A percentile compares a stretch with the other conserved stretches of the same genome.
phyloP scores from a whole-genome alignment of 2,113 vertebrate species.

The Craseonycteris thonglongyai region DNA sequence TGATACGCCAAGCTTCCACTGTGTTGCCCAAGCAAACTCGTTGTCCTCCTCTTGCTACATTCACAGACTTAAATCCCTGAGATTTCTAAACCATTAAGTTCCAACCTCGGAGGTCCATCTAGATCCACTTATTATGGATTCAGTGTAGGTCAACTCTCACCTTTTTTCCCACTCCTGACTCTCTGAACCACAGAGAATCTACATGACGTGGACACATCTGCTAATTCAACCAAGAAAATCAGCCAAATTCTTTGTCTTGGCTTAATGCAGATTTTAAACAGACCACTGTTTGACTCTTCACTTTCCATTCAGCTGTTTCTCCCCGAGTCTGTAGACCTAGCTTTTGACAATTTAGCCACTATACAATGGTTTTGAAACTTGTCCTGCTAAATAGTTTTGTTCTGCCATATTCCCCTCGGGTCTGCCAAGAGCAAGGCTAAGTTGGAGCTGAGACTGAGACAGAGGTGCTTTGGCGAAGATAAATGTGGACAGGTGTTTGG shows the following conservation, averaged over 20 bases:
- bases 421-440: neutral
- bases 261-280: neutral
- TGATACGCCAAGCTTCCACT: neutral
- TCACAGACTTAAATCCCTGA: neutral
- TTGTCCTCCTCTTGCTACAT: neutral
- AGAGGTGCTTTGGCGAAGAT: constrained; percentile 1
- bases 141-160: neutral
- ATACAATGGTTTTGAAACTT: neutral
- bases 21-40: neutral
- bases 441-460: neutral
- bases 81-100: neutral
- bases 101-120: neutral
- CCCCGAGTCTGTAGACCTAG: neutral
- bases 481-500: neutral
- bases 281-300: neutral
- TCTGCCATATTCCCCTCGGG: neutral
- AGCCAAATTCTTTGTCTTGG: neutral
- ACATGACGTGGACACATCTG: neutral
- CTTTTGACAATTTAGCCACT: neutral
- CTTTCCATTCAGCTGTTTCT: neutral
- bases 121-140: neutral
- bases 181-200: neutral
- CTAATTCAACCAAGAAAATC: neutral
- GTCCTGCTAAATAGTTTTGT: neutral
- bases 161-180: neutral